Evolutionary conservation across 2,797 vertebrate genomes (phyloP), one percentile per base, ranked within the genome.

Genomic region (Xenopus petersii): DNA sequence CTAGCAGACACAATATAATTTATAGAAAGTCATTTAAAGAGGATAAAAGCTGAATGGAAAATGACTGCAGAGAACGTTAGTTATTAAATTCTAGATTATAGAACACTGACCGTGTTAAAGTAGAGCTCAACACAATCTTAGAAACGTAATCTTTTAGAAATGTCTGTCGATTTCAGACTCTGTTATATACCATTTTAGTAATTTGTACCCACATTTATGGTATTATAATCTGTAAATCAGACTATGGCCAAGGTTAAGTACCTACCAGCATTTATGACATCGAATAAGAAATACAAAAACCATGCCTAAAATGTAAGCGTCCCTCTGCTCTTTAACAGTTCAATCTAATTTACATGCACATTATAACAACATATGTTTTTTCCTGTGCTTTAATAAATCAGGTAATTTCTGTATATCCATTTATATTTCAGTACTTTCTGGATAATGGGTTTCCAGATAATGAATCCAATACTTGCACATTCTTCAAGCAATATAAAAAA

Each of bases 21-120:
- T 64, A 36, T 64, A n/a, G 62, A 33, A n/a, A 64, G 62, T 64
- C 47, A 64, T 64, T 60, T 64, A 46, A 63, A 42, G 24, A 63
- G 30, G 60, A 63, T 33, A 17, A 33, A 64, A 36, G 61, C 61
- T 26, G 61, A 63, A 46, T 64, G n/a, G 36, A 13, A 36, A 64
- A 47, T 64, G 33, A 21, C 16, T 17, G 47, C 62, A 47, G 16
- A 17, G 16, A 13, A 16, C 36, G 6, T 46, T n/a, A n/a, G 16
- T n/a, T 64, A 64, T 64, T 64, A 16, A 64, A 36, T 36, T 63
- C 30, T 63, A 63, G 24, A 33, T 30, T 33, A 33, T 36, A 63
- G 15, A 63, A 63, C 30, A 33, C 60, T 63, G 60, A 63, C 33
- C 5, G 13, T 63, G 33, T 33, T 60, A 63, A 63, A 36, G 12